phyloP scores from a whole-genome alignment of 2,113 vertebrate species.

The pig (Sus scrofa) region DNA sequence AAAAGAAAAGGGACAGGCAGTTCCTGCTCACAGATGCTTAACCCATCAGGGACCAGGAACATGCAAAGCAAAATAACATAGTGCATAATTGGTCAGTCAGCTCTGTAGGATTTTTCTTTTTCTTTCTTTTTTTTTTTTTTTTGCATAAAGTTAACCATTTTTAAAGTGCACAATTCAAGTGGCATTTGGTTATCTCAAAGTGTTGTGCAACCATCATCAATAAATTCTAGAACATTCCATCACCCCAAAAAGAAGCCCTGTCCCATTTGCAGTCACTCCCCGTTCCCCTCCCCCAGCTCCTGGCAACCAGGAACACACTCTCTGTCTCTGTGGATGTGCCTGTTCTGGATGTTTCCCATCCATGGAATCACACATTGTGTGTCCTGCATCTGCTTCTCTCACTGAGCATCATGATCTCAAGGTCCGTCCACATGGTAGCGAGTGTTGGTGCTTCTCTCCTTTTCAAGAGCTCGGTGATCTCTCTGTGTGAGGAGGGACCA shows the following conservation, averaged over 20 bases:
- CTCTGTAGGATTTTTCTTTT: background rate
- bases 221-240: background rate
- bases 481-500: rapidly evolving
- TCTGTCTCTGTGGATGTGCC: background rate
- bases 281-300: background rate
- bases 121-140: background rate
- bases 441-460: background rate
- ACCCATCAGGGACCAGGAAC: background rate
- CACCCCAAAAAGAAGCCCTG: rapidly evolving
- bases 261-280: background rate
- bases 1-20: background rate
- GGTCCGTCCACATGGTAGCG: rapidly evolving
- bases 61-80: background rate
- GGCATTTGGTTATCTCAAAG: background rate
- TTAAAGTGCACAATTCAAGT: background rate
- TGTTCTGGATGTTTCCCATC: background rate
- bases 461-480: rapidly evolving
- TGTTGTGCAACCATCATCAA: background rate
- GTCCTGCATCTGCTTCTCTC: background rate
- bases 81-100: rapidly evolving
- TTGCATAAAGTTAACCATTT: background rate
- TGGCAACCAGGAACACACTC: background rate
- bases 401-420: background rate
- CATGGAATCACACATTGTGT: background rate
- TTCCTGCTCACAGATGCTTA: background rate